Evolutionary conservation across 2,797 vertebrate genomes (phyloP).

Genomic region (Chelon auratus): DNA sequence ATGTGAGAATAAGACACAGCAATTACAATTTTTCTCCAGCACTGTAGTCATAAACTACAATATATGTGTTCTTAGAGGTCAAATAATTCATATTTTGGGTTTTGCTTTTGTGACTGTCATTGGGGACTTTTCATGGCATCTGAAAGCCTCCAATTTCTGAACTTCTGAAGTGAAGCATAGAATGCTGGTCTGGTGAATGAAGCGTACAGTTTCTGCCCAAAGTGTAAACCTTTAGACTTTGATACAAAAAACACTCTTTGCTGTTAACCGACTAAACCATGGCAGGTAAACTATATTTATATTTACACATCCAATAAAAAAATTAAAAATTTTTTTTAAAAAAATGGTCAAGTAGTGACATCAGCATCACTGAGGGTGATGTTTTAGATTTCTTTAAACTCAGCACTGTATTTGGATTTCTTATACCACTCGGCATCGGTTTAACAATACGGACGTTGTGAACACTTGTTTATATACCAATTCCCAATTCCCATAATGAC

Average conservation of each 20-base stretch:
- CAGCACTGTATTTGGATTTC: not conserved
- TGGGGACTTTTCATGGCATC: too few species aligned
- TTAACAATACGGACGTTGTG: not conserved
- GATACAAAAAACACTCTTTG: too few species aligned
- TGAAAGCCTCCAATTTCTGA: too few species aligned
- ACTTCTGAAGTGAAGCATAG: too few species aligned
- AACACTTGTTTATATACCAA: not conserved
- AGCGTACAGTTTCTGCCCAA: too few species aligned
- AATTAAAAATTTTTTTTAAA: too few species aligned
- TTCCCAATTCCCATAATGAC: not conserved
- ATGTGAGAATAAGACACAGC: not conserved
- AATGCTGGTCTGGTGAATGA: too few species aligned
- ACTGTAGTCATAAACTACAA: not conserved
- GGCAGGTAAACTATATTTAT: too few species aligned
- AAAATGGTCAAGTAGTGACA: not conserved
- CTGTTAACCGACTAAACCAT: too few species aligned
- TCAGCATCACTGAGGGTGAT: not conserved
- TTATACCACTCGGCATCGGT: not conserved
- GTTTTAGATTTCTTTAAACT: not conserved
- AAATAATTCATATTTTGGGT: not conserved
- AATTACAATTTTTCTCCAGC: not conserved
- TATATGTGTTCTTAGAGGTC: not conserved
- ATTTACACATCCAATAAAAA: too few species aligned
- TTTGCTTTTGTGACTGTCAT: too few species aligned
- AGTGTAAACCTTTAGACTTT: too few species aligned